Evolutionary conservation across 2,888 invertebrate species (phyloP), one percentile per base, ranked within the genome.

Genomic region (Punctoribates punctum): DNA sequence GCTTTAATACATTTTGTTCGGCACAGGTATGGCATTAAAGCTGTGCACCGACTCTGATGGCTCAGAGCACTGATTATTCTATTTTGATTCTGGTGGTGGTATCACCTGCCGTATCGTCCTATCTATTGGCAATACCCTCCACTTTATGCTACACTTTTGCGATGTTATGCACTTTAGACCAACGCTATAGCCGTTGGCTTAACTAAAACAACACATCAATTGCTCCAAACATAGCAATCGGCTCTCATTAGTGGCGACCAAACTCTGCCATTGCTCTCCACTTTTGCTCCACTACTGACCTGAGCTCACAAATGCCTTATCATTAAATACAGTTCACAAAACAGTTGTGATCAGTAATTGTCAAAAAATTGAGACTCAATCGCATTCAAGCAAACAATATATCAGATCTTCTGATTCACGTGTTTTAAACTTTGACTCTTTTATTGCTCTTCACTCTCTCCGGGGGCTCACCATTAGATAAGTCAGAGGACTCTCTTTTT

Each of bases 181-280:
- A 29, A 25, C 25, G 62, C 27, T 62, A 27, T 34, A 34, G 46
- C 46, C 29, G 27, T 42, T 17, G 70, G 70, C 11, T 38, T 17
- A 70, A 29, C 46, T 20, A 70, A 70, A 70, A 70, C 46, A 70
- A 70, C 70, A 70, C 46, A 70, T 70, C 70, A 70, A 70, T 70
- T n/a, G 70, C 17, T 42, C 11, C 34, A 42, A 46, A 23, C 42
- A n/a, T 70, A 38, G 15, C 23, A 23, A 23, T 20, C 9, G 46
- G 34, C 70, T 38, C n/a, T 70, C 70, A 70, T 70, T 70, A 70
- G 70, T 70, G 70, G 34, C 29, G 17, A 38, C 27, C 42, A 70
- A 57, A 57, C 23, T 57, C 5, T 9, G 11, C 8, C 42, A 42
- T 42, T 42, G 42, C 42, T 34, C 13, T 42, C 8, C 42, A 20